These are phyloP conservation scores for Chrysomela aeneicollis DNA, from an alignment of 2,888 invertebrate species.

Conservation along the genomic window DNA sequence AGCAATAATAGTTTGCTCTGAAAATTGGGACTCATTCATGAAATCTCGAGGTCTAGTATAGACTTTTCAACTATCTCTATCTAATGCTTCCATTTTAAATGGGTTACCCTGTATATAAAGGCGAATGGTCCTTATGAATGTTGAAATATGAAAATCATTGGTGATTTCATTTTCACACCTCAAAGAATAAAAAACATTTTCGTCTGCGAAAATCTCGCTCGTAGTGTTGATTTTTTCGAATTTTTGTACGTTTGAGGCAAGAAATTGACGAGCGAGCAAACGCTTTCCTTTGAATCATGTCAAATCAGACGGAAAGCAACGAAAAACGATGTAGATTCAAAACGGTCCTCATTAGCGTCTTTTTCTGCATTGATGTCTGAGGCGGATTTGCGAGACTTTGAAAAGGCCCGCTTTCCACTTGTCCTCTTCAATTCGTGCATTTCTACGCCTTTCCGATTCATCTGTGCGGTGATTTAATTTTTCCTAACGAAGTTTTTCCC, in stretches of 20 bases:
- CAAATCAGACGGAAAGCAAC: neutral
- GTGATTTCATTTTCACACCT: slow-evolving; percentile 18
- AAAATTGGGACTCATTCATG: too few species aligned
- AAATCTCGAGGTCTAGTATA: too few species aligned
- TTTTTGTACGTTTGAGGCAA: neutral
- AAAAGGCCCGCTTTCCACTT: neutral
- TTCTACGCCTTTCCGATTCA: neutral
- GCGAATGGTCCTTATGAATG: too few species aligned
- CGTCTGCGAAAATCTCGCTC: neutral
- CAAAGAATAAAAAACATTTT: slow-evolving; percentile 4
- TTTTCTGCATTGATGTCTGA: neutral
- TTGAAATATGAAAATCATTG: too few species aligned
- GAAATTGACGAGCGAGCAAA: neutral
- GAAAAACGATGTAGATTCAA: neutral
- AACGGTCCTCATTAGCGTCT: slow-evolving; percentile 5
- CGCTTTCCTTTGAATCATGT: neutral
- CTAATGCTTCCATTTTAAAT: too few species aligned
- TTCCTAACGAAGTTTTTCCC: neutral
- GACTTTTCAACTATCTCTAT: too few species aligned
- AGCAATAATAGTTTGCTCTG: too few species aligned
- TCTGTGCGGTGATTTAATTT: neutral
- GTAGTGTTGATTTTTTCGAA: neutral
- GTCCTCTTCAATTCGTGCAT: neutral
- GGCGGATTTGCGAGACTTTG: neutral
- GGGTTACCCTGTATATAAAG: too few species aligned